Conservation (phyloP, 2,113 vertebrate genomes). For the Xyliphius kryptos region DNA sequence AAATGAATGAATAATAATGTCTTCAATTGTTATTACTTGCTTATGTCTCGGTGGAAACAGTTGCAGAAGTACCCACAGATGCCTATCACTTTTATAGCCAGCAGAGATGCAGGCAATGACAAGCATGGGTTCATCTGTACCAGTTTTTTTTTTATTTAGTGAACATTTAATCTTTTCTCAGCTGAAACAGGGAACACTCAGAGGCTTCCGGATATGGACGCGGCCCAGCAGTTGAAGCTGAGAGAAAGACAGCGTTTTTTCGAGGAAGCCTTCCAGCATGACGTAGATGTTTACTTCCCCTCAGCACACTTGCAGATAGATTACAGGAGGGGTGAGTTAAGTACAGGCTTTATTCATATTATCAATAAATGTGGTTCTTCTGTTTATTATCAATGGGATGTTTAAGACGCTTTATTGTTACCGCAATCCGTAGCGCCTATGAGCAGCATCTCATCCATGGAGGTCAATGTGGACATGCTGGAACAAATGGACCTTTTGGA, state of each 20-base stretch:
- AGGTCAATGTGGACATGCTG: constrained; percentile 90
- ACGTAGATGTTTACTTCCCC: constrained; percentile 85
- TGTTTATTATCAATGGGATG: no score
- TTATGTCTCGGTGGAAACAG: no score
- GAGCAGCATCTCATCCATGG: constrained; percentile 94
- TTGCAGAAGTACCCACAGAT: no score
- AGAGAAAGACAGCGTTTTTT: constrained; percentile 90
- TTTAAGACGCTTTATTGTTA: no score
- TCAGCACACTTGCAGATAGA: constrained; percentile 84
- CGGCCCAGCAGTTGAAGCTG: constrained; percentile 76
- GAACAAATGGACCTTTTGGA: constrained; percentile 91
- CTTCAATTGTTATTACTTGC: no score
- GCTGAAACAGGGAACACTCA: constrained; percentile 58
- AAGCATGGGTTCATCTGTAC: no score
- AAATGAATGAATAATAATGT: no score
- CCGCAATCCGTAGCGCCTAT: constrained; percentile 69
- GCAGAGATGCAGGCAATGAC: no score
- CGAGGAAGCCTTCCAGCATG: constrained; percentile 92
- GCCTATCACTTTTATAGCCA: no score
- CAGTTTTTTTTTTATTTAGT: no score
- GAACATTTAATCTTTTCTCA: constrained; percentile 42
- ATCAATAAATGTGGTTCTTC: no score
- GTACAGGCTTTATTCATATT: neutral
- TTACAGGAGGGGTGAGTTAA: constrained; percentile 79
- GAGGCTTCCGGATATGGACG: constrained; percentile 65